Base-by-base conservation (phyloP, 1,140 invertebrate genomes). In the Drosophila elegans region DNA sequence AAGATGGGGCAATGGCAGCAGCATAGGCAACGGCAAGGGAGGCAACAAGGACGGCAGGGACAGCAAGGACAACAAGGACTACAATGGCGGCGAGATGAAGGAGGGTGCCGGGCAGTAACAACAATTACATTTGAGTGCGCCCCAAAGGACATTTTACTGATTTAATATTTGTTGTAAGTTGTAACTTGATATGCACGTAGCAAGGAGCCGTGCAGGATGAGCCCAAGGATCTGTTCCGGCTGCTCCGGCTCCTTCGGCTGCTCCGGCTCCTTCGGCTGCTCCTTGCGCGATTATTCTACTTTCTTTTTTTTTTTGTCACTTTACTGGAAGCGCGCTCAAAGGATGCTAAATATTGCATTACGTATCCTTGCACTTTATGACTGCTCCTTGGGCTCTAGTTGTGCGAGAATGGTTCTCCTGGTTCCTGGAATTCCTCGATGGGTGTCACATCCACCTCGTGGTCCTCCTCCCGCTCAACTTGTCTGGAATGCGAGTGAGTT, bases 81-180 rank as follows among this genome's bases (percentile, higher is more conserved):
- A 49, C 61, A 78, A 61, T 59, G 36, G 44, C 53, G 13, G 52
- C 46, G 52, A 49, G 64, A 72, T 72, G 68, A 72, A 71, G 13
- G 10, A 3, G 25, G 27, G 0, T 2, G 27, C 52, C n/a, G 27
- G 41, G 51, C 16, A 54, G 63, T 74, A 76, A 77, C 83, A 88
- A 88, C 84, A 88, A 88, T 88, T 89, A 83, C 73, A 84, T 89
- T 89, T 89, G 67, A 89, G 83, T 88, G 80, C 67, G 80, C 83
- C 83, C 83, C 80, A 77, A 89, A 84, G 83, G 83, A 88, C 80
- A 89, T 88, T 88, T 88, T 88, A 88, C 80, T 88, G 83, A 88
- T 88, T 88, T 88, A 88, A 88, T 88, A 89, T 88, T 88, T 88
- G 84, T 86, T 79, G 83, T 83, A 89, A 86, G 84, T 84, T 88